A percentile compares a stretch with the other conserved stretches of the same genome.
Conservation (phyloP, 1,140 invertebrate species). For the Conus ventricosus region DNA sequence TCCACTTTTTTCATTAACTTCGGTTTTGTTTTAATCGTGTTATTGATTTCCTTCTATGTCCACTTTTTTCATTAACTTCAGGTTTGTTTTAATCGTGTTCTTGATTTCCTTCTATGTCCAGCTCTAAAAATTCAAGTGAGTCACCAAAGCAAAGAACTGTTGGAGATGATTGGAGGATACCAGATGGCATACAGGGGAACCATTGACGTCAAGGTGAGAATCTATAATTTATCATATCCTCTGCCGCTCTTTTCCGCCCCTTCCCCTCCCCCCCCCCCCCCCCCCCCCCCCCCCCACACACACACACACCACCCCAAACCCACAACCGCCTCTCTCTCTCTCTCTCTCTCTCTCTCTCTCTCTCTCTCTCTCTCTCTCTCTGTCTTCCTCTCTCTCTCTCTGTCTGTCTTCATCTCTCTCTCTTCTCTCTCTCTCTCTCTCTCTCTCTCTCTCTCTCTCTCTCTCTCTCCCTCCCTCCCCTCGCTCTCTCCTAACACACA, state of each 20-base stretch:
- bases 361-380: too few relatives aligned
- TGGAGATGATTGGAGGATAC: conserved; percentile 93
- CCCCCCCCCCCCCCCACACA: too few relatives aligned
- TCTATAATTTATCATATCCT: neutral
- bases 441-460: neutral
- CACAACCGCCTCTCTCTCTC: too few relatives aligned
- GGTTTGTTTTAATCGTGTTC: neutral
- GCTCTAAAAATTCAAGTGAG: conserved; percentile 96
- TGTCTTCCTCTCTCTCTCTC: too few relatives aligned
- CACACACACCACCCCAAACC: too few relatives aligned
- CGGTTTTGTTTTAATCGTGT: neutral
- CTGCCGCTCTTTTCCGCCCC: too few relatives aligned
- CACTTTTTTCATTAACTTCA: too few relatives aligned
- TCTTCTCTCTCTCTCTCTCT: neutral
- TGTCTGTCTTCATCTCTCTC: neutral
- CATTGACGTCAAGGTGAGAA: conserved; percentile 91
- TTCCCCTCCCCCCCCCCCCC: too few relatives aligned
- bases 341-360: too few relatives aligned
- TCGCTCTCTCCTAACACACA: neutral
- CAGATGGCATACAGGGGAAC: conserved; percentile 90
- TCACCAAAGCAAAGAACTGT: conserved; percentile 87
- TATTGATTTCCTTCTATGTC: neutral
- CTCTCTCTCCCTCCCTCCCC: neutral
- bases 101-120: conserved; percentile 67
- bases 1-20: too few relatives aligned